phyloP scores from a whole-genome alignment of 2,797 vertebrate species.

The Furcifer pardalis region DNA sequence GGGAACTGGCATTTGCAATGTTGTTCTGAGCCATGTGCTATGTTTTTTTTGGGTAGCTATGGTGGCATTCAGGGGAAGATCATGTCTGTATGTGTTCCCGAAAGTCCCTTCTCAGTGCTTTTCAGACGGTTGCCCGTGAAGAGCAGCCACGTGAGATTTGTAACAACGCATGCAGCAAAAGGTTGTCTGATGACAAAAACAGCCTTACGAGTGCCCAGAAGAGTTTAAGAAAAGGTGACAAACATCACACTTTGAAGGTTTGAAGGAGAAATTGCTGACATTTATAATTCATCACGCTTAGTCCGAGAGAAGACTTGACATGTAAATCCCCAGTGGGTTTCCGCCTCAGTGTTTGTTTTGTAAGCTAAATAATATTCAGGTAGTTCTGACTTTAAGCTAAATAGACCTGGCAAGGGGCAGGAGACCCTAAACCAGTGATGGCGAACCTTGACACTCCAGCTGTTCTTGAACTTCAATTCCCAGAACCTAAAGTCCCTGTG shows the following conservation, averaged over 20 bases:
- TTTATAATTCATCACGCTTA: background rate
- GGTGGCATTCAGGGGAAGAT: background rate
- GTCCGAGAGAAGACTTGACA: background rate
- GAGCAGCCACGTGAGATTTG: background rate
- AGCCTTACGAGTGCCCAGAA: background rate
- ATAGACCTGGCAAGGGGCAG: too few species aligned
- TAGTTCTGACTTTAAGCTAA: background rate
- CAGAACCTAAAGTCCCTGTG: too few species aligned
- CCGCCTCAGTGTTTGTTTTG: background rate
- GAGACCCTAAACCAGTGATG: too few species aligned
- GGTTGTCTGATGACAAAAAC: background rate
- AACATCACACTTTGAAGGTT: background rate
- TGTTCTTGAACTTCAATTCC: too few species aligned
- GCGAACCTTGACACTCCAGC: too few species aligned
- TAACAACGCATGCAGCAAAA: background rate
- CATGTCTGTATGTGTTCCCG: background rate
- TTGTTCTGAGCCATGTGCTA: background rate
- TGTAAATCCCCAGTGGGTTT: background rate
- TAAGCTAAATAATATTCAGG: background rate
- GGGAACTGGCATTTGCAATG: background rate
- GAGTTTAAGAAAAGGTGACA: background rate
- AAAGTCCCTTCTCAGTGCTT: background rate
- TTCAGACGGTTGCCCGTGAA: background rate
- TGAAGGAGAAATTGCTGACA: background rate
- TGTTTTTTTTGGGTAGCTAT: background rate